Evolutionary conservation across 2,888 invertebrate genomes (phyloP).

Genomic region (Crematogaster levior): DNA sequence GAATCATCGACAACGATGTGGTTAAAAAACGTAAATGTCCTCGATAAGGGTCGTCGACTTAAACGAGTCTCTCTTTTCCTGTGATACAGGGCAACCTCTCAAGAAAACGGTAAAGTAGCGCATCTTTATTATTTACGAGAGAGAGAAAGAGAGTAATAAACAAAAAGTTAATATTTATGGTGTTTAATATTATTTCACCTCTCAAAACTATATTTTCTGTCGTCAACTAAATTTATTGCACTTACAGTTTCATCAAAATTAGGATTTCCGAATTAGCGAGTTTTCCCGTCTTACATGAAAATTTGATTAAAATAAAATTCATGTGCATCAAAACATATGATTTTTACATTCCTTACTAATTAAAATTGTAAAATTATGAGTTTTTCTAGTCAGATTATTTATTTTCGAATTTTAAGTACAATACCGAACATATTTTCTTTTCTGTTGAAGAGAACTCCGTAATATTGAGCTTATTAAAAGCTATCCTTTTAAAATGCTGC

Average conservation of each 20-base stretch:
- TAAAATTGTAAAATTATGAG: neutral
- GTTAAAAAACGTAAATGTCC: slow-evolving; percentile 51
- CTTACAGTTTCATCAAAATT: neutral
- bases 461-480: slow-evolving; percentile 17
- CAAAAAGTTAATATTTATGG: neutral
- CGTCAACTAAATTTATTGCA: neutral
- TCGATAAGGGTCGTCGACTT: slow-evolving; percentile 49
- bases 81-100: slow-evolving; percentile 22
- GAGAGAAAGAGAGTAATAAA: slow-evolving; percentile 25
- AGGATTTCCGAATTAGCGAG: neutral
- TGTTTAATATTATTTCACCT: neutral
- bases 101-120: slow-evolving; percentile 16
- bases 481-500: slow-evolving; percentile 3
- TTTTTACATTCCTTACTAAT: neutral
- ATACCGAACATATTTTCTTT: neutral
- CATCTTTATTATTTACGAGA: slow-evolving; percentile 16
- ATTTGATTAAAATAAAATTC: neutral
- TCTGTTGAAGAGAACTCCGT: neutral
- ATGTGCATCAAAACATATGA: neutral
- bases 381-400: neutral
- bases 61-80: neutral
- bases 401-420: neutral
- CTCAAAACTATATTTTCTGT: neutral
- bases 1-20: slow-evolving; percentile 46
- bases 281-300: neutral